Percentiles rank a stretch among this genome's conserved stretches.
phyloP scores from a whole-genome alignment of 2,888 invertebrate species.

The Agrenia bidenticulata region DNA sequence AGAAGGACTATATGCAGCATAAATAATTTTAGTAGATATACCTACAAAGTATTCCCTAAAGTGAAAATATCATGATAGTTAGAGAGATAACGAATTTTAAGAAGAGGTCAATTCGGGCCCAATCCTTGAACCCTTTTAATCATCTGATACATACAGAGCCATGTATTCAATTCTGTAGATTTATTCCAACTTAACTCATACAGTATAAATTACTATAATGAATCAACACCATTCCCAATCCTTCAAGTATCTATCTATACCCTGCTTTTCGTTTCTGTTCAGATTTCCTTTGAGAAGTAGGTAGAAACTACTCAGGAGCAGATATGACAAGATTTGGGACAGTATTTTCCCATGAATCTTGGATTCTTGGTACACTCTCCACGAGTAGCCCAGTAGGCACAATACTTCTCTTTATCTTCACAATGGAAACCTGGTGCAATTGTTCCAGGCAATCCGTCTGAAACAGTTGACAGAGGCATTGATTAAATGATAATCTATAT shows the following conservation, averaged over 20 bases:
- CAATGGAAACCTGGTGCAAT: constrained; percentile 30
- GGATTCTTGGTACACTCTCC: constrained; percentile 54
- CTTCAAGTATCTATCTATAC: neutral
- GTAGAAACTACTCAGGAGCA: neutral
- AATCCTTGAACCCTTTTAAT: no score
- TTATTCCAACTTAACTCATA: neutral
- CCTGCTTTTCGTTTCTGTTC: neutral
- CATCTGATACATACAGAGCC: no score
- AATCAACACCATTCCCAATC: neutral
- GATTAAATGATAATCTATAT: neutral
- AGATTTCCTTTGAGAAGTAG: neutral
- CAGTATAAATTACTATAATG: neutral
- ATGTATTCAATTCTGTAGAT: neutral
- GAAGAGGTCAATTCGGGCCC: no score
- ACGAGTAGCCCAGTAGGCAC: constrained; percentile 51
- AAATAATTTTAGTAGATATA: no score
- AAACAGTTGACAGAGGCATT: neutral
- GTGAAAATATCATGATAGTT: no score
- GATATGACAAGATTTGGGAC: constrained; percentile 34
- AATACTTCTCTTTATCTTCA: constrained; percentile 50
- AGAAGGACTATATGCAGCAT: no score
- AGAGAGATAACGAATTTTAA: no score
- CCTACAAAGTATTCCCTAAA: no score
- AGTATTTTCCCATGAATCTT: constrained; percentile 52
- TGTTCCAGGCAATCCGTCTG: neutral